Conservation (phyloP, 2,113 vertebrate species). For the Budorcas taxicolor region DNA sequence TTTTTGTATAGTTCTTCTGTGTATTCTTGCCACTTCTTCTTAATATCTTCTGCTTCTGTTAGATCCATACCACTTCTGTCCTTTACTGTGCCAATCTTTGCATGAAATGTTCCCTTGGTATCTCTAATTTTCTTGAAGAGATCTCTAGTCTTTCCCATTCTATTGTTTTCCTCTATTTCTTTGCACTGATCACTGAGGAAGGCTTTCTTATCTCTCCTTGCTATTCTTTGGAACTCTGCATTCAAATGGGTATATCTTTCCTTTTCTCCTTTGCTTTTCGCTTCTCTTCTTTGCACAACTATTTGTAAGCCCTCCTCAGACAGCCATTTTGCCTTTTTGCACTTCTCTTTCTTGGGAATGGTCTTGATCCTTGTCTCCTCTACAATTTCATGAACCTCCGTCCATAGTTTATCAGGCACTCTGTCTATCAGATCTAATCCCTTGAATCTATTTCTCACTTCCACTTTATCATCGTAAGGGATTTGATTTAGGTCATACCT, state of each 20-base stretch:
- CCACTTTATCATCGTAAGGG: fast-evolving
- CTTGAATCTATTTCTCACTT: neutral
- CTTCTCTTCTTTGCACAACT: neutral
- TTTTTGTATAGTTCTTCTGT: neutral
- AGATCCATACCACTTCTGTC: neutral
- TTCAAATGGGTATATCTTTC: neutral
- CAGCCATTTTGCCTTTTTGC: neutral
- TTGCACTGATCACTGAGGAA: neutral
- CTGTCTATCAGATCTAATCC: neutral
- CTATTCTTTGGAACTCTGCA: neutral
- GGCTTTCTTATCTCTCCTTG: neutral
- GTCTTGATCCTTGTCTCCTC: neutral
- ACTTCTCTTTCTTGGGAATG: neutral
- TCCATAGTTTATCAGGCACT: neutral
- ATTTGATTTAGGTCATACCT: neutral
- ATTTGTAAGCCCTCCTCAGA: neutral
- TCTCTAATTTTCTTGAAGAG: neutral
- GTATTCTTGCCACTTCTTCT: neutral
- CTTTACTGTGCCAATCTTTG: neutral
- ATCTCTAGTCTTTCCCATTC: neutral
- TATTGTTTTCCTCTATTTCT: neutral
- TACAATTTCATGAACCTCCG: neutral
- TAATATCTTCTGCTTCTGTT: neutral
- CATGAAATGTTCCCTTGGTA: neutral
- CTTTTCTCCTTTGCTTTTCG: neutral